A percentile compares a stretch with the other conserved stretches of the same genome.
phyloP scores from a whole-genome alignment of 2,797 vertebrate species.

The Sebastes iracundus region DNA sequence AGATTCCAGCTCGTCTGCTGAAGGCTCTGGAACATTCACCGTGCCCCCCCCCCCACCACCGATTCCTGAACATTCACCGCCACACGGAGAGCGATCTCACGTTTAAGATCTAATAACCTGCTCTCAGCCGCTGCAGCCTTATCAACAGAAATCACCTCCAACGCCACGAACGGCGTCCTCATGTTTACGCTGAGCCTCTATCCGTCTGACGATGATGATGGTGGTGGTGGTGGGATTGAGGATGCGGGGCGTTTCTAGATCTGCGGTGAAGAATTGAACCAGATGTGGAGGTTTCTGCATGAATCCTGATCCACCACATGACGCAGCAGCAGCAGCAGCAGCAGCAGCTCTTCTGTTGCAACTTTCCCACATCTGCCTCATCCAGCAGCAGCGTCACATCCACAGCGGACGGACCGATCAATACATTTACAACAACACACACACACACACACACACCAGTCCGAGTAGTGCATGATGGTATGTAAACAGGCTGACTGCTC shows the following conservation, averaged over 20 bases:
- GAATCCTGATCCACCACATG: constrained; percentile 42
- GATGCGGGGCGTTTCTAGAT: constrained; percentile 5
- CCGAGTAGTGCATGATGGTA: not conserved
- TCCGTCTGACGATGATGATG: not conserved
- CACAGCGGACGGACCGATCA: not conserved
- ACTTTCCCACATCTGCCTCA: constrained; percentile 40
- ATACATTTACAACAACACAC: not conserved
- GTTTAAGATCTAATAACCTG: not conserved
- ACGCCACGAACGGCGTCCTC: not conserved
- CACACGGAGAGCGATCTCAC: not conserved
- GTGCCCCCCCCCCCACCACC: too few species aligned
- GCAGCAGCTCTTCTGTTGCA: constrained; percentile 25
- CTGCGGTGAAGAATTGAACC: not conserved
- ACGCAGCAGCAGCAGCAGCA: constrained; percentile 53
- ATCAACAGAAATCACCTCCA: constrained; percentile 20
- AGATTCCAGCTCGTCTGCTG: not conserved
- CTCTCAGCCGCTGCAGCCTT: constrained; percentile 16
- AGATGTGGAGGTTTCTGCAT: constrained; percentile 19
- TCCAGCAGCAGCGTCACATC: not conserved
- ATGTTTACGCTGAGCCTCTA: not conserved
- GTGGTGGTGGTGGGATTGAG: not conserved
- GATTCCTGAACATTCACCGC: not conserved
- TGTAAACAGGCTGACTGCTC: not conserved
- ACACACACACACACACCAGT: not conserved
- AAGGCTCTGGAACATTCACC: constrained; percentile 13